Base-by-base conservation (phyloP, 2,888 invertebrate species). In the Caenorhabditis plicata region DNA sequence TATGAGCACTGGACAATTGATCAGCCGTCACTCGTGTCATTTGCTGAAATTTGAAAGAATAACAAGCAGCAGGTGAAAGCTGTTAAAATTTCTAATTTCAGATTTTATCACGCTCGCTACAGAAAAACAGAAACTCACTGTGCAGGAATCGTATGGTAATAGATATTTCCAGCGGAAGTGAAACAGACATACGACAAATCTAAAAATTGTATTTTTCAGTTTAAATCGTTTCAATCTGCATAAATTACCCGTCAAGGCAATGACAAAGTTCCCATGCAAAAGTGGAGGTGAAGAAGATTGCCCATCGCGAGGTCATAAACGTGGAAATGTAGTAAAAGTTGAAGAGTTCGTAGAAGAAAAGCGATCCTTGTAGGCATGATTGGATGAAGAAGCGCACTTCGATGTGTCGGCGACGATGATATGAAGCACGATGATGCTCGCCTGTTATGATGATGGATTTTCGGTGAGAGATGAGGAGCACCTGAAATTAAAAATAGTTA, bases 291-390 rank as follows among this genome's bases (percentile, higher is more conserved):
- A 58, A 41, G 47, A 58, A 58, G 13, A 58, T 45, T 13, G 32
- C 53, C 63, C 63, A 63, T 26, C 44, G 53, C n/a, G 43, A 39
- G 4, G 49, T 45, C 9, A 32, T 35, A 11, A 63, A 22, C 9
- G 56, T 57, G 35, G 35, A 32, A 9, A 63, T 25, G 32, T 57
- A 63, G 45, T 63, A 56, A 43, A 63, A 63, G 36, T 50, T 63
- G 54, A 63, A 63, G 2, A 63, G 39, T 36, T 63, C 57, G 35
- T 54, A 63, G 41, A 63, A 56, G 23, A 63, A 63, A 0, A 63
- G 44, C n/a, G 36, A 27, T 39, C 63, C 63, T 31, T 63, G 63
- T 4, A 53, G 23, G 13, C 53, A 47, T 2, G 63, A 56, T 23
- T 63, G 63, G 1, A 38, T 50, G 57, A 63, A 63, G 26, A 63